A percentile compares a stretch with the other conserved stretches of the same genome.
Evolutionary conservation across 1,140 invertebrate genomes (phyloP).

Genomic region (Antheraea pernyi): DNA sequence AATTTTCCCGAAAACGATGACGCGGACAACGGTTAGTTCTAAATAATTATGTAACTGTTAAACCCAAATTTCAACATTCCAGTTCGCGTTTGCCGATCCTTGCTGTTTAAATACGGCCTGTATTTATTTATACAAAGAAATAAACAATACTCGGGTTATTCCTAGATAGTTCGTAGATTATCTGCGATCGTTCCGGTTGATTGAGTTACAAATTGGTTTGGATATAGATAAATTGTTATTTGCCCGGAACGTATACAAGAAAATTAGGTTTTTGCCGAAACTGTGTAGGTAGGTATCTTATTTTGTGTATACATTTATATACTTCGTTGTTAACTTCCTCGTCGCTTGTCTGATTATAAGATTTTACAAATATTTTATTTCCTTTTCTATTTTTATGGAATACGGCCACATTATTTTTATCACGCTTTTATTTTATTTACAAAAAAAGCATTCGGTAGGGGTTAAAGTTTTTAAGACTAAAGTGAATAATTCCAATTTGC

Average conservation of each 20-base stretch:
- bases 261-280: not conserved
- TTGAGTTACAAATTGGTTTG: conserved; percentile 11
- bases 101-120: not conserved
- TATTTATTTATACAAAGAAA: conserved; percentile 4
- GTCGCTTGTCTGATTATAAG: not conserved
- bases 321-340: not conserved
- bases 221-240: conserved; percentile 1
- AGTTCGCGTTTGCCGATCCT: not conserved
- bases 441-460: no score
- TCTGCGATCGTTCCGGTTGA: conserved; percentile 8
- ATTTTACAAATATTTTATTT: no score
- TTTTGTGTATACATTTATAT: not conserved
- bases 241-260: not conserved
- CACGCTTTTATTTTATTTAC: no score
- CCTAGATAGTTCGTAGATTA: conserved; percentile 4
- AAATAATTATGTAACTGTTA: not conserved
- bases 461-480: no score
- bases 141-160: conserved; percentile 12
- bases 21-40: not conserved
- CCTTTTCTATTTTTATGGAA: no score
- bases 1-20: no score
- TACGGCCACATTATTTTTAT: no score
- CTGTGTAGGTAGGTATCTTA: not conserved
- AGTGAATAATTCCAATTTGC: no score
- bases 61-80: not conserved